Evolutionary conservation across 2,888 invertebrate species (phyloP), one percentile per base, ranked within the genome.

Genomic region (Hemaris fuciformis): DNA sequence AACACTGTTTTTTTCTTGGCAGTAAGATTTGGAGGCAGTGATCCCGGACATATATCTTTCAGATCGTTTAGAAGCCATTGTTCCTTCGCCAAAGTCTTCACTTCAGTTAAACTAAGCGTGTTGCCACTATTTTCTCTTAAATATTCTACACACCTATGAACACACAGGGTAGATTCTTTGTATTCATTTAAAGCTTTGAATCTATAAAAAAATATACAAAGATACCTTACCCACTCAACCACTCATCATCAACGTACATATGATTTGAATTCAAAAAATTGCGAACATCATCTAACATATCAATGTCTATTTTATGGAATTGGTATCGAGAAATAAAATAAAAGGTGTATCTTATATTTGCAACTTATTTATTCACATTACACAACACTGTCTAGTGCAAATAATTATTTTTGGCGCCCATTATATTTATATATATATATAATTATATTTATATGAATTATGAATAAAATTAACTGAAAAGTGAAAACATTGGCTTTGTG

Each of bases 31-130:
- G 76, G 78, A 0, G 96, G 96, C 45, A 96, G 80, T 57, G 93
- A 94, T 0, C 94, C 93, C 0, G 93, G 93, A 66, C 94, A 94
- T 56, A 95, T 93, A 15, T 95, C 94, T 61, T 94, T 89, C 57
- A 96, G 81, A 79, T 96, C 95, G 69, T 94, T 91, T 3, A 95
- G 79, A 53, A 94, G 79, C 96, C 95, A 96, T 75, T 96, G 96
- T 62, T 94, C 93, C 69, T 91, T 94, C 0, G 94, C 95, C 75
- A 93, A 93, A 59, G 83, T 81, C 70, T 94, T 86, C 60, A 95
- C 85, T 23, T 94, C 91, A n/a, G 84, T 75, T 63, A 89, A 78
- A 22, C 82, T 87, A 59, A 88, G 88, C 65, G 82, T 85, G 45
- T 78, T 76, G 15, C 84, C 77, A 66, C 77, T 79, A 65, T 93